Evolutionary conservation across 2,888 invertebrate species (phyloP).

Genomic region (Lithodes maja): DNA sequence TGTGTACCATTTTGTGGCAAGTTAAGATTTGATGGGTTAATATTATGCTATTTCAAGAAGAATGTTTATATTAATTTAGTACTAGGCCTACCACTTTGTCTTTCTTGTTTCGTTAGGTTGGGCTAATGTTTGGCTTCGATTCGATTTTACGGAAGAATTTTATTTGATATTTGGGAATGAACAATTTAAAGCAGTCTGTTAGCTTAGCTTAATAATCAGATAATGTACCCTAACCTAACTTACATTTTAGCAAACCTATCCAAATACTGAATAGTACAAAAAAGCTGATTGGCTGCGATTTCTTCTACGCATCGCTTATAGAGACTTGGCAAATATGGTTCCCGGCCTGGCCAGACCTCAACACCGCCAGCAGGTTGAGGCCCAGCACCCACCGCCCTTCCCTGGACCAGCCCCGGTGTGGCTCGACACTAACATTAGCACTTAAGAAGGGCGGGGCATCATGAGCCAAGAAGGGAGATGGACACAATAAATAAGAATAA

Average conservation of each 20-base stretch:
- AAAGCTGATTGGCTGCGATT: not conserved
- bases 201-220: not conserved
- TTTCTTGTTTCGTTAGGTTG: too few relatives aligned
- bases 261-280: constrained; percentile 11
- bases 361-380: constrained; percentile 50
- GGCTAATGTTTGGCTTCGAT: too few relatives aligned
- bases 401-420: not conserved
- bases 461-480: constrained; percentile 6
- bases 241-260: too few relatives aligned
- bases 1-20: too few relatives aligned
- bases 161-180: too few relatives aligned
- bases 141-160: too few relatives aligned
- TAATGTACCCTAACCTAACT: not conserved
- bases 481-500: constrained; percentile 1
- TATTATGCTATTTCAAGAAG: too few relatives aligned
- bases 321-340: too few relatives aligned
- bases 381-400: constrained; percentile 1
- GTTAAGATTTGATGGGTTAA: too few relatives aligned
- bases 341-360: not conserved
- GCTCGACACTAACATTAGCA: not conserved
- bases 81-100: too few relatives aligned
- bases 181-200: too few relatives aligned
- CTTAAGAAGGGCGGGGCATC: constrained; percentile 14
- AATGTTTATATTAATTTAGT: too few relatives aligned
- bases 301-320: not conserved